A percentile compares a stretch with the other conserved stretches of the same genome.
Conservation (phyloP, 2,888 invertebrate genomes). For the Macaria notata region DNA sequence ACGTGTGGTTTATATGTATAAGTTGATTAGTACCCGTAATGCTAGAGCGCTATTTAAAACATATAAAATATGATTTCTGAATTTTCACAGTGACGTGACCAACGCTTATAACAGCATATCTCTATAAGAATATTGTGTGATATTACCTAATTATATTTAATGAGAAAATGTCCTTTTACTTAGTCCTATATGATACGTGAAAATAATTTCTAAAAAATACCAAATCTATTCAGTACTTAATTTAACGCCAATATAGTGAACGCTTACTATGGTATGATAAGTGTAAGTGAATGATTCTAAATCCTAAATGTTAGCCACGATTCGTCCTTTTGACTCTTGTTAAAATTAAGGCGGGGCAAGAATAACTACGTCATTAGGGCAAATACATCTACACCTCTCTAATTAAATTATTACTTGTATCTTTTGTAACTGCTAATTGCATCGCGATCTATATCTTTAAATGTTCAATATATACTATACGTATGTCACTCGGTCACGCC, state of each 20-base stretch:
- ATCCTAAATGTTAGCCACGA: constrained; percentile 56
- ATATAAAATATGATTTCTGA: constrained; percentile 47
- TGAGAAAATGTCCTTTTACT: constrained; percentile 60
- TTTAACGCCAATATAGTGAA: constrained; percentile 63
- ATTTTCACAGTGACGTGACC: constrained; percentile 74
- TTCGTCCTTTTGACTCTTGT: constrained; percentile 54
- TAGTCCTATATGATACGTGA: constrained; percentile 60
- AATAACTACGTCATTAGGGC: constrained; percentile 5
- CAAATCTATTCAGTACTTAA: constrained; percentile 78
- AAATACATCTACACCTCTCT: too few relatives aligned
- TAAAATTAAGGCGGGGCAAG: constrained; percentile 1
- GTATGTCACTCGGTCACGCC: too few relatives aligned
- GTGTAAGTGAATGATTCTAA: constrained; percentile 54
- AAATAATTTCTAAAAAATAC: constrained; percentile 54
- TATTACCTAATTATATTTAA: constrained; percentile 76
- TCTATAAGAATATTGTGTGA: constrained; percentile 79
- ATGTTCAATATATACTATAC: too few relatives aligned
- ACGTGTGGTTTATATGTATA: constrained; percentile 32
- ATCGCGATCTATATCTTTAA: too few relatives aligned
- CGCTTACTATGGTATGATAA: constrained; percentile 58
- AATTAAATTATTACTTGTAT: too few relatives aligned
- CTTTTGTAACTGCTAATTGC: too few relatives aligned
- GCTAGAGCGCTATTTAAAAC: constrained; percentile 38
- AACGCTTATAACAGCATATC: constrained; percentile 80
- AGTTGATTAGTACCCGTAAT: constrained; percentile 38